These are phyloP conservation scores for Ceyx cyanopectus DNA, from an alignment of 2,113 vertebrate species.

Conservation along the genomic window DNA sequence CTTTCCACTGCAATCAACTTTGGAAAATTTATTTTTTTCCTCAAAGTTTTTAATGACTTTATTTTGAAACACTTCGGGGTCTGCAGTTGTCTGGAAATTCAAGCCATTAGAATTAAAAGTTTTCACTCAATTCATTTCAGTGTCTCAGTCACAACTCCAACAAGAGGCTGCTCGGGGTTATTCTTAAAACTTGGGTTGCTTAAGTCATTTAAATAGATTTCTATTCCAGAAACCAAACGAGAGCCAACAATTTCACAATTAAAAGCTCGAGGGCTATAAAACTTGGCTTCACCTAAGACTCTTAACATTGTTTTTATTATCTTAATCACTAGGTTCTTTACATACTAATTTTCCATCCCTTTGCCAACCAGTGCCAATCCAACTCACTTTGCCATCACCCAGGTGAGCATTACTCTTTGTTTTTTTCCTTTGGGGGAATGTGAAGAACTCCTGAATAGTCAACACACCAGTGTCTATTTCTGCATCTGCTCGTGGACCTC, in stretches of 20 bases:
- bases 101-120: not conserved
- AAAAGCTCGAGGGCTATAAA: constrained; percentile 64
- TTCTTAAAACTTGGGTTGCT: constrained; percentile 56
- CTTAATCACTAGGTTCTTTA: constrained; percentile 65
- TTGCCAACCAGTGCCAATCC: constrained; percentile 47
- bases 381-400: constrained; percentile 17
- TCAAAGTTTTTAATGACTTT: not conserved
- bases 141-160: constrained; percentile 22
- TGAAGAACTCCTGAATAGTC: not conserved
- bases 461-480: constrained; percentile 2
- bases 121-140: not conserved
- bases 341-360: constrained; percentile 63
- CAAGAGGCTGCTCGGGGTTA: constrained; percentile 13
- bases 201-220: constrained; percentile 64
- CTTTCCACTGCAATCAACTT: not conserved
- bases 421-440: not conserved
- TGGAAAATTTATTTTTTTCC: not conserved
- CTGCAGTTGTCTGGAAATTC: constrained; percentile 8
- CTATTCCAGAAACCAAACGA: constrained; percentile 62
- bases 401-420: constrained; percentile 69
- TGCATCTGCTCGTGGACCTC: not conserved
- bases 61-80: not conserved
- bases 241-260: constrained; percentile 71
- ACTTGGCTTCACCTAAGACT: constrained; percentile 61
- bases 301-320: constrained; percentile 68